Percentiles rank a stretch among this genome's conserved stretches.
Evolutionary conservation across 2,888 invertebrate species (phyloP).

Genomic region (Epinotia demarniana): DNA sequence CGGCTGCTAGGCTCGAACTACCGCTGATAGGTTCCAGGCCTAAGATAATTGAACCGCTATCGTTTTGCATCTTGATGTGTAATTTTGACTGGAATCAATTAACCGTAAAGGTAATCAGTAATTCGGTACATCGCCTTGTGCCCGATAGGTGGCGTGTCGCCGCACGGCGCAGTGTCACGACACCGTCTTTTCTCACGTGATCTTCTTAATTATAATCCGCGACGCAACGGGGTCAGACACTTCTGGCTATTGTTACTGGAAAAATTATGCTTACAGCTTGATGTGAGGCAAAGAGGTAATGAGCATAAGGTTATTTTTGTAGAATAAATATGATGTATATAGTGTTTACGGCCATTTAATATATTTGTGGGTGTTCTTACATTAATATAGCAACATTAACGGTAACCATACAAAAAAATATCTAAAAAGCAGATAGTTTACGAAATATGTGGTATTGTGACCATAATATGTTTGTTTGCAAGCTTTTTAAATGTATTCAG

Average conservation of each 20-base stretch:
- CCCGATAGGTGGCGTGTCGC: slow-evolving; percentile 79
- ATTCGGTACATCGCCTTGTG: slow-evolving; percentile 78
- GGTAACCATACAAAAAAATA: no score
- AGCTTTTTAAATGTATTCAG: no score
- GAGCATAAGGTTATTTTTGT: neutral
- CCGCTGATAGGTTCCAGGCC: no score
- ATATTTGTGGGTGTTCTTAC: no score
- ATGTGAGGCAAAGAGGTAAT: neutral
- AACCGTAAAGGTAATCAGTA: slow-evolving; percentile 60
- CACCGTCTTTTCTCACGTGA: slow-evolving; percentile 71
- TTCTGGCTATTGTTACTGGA: slow-evolving; percentile 36
- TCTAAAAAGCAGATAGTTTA: no score
- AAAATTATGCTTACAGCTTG: neutral
- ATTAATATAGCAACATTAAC: no score
- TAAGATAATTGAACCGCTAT: neutral
- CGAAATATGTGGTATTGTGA: no score
- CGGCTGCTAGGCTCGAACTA: no score
- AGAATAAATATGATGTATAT: neutral
- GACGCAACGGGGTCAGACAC: slow-evolving; percentile 63
- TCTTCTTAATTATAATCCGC: slow-evolving; percentile 74
- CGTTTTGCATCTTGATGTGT: neutral
- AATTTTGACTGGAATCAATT: slow-evolving; percentile 48
- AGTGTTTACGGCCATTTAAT: no score
- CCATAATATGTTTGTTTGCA: no score
- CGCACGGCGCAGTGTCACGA: slow-evolving; percentile 74